phyloP scores from a whole-genome alignment of 2,113 vertebrate species.

The Xiphophorus maculatus region DNA sequence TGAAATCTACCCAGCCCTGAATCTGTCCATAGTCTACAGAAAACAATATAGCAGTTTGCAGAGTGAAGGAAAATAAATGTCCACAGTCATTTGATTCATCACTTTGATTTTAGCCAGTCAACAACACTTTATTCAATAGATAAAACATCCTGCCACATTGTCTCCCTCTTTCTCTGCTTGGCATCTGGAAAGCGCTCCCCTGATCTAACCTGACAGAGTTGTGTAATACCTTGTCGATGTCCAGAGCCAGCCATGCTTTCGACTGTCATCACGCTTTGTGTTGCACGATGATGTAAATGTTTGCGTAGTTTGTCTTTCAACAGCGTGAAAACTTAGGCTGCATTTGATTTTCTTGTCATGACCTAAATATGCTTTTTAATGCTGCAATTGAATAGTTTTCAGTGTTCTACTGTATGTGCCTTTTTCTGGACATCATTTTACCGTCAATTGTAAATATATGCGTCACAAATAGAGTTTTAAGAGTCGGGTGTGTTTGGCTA shows the following conservation, averaged over 20 bases:
- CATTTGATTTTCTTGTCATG: neutral
- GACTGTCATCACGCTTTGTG: neutral
- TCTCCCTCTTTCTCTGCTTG: slow-evolving; percentile 1
- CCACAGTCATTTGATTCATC: neutral
- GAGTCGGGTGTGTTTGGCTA: neutral
- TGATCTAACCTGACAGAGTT: slow-evolving; percentile 44
- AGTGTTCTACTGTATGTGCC: neutral
- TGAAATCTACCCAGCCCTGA: too few species aligned
- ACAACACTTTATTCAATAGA: neutral
- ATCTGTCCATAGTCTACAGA: neutral
- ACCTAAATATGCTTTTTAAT: neutral
- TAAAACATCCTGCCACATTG: slow-evolving; percentile 10
- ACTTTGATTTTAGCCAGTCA: neutral
- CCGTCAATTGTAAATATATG: too few species aligned
- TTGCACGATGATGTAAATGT: neutral
- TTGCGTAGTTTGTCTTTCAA: neutral
- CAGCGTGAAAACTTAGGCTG: neutral
- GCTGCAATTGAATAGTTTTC: neutral
- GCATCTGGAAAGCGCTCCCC: slow-evolving; percentile 30
- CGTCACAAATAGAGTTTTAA: neutral
- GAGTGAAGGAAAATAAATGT: neutral
- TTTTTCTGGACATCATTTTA: too few species aligned
- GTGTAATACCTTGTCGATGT: neutral
- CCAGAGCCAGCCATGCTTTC: slow-evolving; percentile 7
- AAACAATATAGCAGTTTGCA: neutral